Percentiles rank a stretch among this genome's conserved stretches.
phyloP scores from a whole-genome alignment of 1,140 invertebrate species.

The Drosophila gunungcola region DNA sequence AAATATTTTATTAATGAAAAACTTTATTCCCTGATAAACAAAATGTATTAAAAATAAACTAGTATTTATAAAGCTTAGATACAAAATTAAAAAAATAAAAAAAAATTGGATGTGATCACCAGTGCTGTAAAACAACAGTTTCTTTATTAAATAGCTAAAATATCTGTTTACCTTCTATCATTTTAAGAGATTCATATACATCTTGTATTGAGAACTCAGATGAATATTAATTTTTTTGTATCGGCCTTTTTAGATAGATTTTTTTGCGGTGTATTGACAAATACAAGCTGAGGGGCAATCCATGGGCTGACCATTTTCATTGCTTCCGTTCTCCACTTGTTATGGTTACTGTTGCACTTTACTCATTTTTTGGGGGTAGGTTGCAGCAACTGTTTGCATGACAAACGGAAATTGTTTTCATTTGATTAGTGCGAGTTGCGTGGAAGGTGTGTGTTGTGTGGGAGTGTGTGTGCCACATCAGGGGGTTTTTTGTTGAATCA shows the following conservation, averaged over 20 bases:
- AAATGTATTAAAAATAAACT: too few relatives aligned
- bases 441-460: constrained; percentile 31
- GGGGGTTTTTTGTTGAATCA: constrained; percentile 7
- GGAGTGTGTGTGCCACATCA: constrained; percentile 16
- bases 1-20: too few relatives aligned
- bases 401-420: constrained; percentile 74
- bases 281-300: constrained; percentile 46
- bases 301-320: constrained; percentile 68
- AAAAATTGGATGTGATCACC: too few relatives aligned
- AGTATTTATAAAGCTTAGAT: too few relatives aligned
- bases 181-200: too few relatives aligned
- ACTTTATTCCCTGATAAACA: too few relatives aligned
- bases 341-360: constrained; percentile 51
- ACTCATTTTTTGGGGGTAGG: constrained; percentile 40
- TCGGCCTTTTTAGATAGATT: too few relatives aligned
- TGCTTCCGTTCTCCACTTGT: constrained; percentile 61
- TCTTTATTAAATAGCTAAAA: too few relatives aligned
- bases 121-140: too few relatives aligned
- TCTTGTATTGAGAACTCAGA: too few relatives aligned
- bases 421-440: constrained; percentile 67
- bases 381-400: constrained; percentile 63
- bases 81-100: neutral
- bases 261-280: constrained; percentile 17
- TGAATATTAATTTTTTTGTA: too few relatives aligned
- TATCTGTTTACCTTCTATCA: too few relatives aligned